phyloP scores from a whole-genome alignment of 2,888 invertebrate genomes.

The Lithophane semibrunnea region DNA sequence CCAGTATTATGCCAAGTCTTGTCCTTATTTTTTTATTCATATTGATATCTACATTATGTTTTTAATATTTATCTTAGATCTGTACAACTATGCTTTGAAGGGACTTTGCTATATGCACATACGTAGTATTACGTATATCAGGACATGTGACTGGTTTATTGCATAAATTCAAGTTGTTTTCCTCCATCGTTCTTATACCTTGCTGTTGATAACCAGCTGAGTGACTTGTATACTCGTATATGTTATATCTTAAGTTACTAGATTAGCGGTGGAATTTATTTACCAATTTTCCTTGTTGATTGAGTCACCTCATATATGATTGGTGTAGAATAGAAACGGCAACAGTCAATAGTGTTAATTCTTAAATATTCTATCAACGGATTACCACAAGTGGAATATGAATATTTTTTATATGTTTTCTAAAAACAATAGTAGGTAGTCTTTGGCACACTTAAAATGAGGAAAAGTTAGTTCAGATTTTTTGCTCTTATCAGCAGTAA shows the following conservation, averaged over 20 bases:
- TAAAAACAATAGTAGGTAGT: not conserved
- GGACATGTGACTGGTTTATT: conserved; percentile 13
- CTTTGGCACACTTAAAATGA: not conserved
- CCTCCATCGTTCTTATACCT: conserved; percentile 1
- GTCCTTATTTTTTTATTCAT: conserved; percentile 11
- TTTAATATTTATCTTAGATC: conserved; percentile 1
- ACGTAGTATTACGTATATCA: not conserved
- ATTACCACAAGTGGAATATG: not conserved
- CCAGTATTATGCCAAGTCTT: conserved; percentile 1
- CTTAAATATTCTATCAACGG: not conserved
- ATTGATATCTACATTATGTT: not conserved
- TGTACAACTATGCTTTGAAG: not conserved
- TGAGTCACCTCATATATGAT: not conserved
- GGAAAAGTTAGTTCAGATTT: not conserved
- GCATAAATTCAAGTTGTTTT: conserved; percentile 23
- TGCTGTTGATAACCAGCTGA: conserved; percentile 21
- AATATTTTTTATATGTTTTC: not conserved
- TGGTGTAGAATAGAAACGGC: not conserved
- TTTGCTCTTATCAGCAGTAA: not conserved
- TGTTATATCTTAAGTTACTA: not conserved
- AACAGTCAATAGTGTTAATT: not conserved
- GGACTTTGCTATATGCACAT: conserved; percentile 3
- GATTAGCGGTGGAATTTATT: not conserved
- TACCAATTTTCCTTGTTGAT: conserved; percentile 14
- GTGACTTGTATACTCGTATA: conserved; percentile 2